Evolutionary conservation across 2,888 invertebrate genomes (phyloP).

Genomic region (Pollenia angustigena): DNA sequence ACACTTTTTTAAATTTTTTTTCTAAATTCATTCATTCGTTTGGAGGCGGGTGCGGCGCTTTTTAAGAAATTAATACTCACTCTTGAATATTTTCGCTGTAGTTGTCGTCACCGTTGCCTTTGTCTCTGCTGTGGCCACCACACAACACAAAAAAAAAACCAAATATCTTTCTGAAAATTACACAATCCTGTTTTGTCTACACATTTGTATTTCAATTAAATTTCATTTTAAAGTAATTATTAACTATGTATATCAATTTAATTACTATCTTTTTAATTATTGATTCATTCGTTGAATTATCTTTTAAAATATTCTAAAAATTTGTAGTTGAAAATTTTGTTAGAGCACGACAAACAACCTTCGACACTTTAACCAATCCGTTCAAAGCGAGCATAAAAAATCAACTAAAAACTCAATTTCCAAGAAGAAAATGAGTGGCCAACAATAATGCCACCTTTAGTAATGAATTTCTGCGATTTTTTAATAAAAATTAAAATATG

Average conservation of each 20-base stretch:
- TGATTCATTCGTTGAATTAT: conserved; percentile 24
- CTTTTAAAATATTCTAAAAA: conserved; percentile 43
- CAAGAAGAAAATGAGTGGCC: conserved; percentile 55
- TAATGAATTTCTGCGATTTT: conserved; percentile 4
- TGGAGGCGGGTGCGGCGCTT: conserved; percentile 67
- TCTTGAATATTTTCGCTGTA: conserved; percentile 57
- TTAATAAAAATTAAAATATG: background rate
- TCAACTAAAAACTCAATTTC: conserved; percentile 61
- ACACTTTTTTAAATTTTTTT: conserved; percentile 56
- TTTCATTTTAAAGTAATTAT: conserved; percentile 31
- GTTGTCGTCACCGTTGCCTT: conserved; percentile 70
- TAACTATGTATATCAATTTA: background rate
- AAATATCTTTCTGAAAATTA: conserved; percentile 67
- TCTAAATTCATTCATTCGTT: conserved; percentile 49
- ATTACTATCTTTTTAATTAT: conserved; percentile 12
- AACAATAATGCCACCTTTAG: conserved; percentile 49
- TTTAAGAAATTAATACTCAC: conserved; percentile 67
- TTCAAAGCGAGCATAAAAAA: conserved; percentile 61
- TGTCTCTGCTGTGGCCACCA: conserved; percentile 64
- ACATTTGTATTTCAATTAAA: conserved; percentile 58
- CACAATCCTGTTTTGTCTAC: conserved; percentile 69
- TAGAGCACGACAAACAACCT: conserved; percentile 33
- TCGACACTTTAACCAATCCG: conserved; percentile 39
- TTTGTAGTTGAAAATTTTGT: conserved; percentile 37
- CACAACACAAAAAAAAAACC: conserved; percentile 58